Evolutionary conservation across 2,888 invertebrate genomes (phyloP), one percentile per base, ranked within the genome.

Genomic region (Epinotia bilunana): DNA sequence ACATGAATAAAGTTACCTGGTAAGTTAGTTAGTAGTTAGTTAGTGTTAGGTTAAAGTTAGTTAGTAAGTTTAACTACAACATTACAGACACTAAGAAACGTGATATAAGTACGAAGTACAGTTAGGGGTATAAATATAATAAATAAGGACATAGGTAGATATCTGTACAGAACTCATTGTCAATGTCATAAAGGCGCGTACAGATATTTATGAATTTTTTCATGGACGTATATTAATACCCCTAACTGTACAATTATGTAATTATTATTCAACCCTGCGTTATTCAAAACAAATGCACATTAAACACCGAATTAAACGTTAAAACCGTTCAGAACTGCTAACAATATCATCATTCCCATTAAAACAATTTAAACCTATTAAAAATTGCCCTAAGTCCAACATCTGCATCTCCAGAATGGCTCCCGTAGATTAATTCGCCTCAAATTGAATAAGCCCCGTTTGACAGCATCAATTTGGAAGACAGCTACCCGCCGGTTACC

Each of bases 401-500:
- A 73, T 74, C 70, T 60, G 64, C 65, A 72, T 71, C 61, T 75
- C 57, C 68, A 72, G 79, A 75, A 79, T 65, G 85, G 85, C 84
- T 81, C 81, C 77, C 79, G 82, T 89, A 91, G 92, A 93, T 93
- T 93, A 92, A 93, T 93, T 91, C 89, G 87, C 91, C 88, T 78
- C 87, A 92, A 92, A 93, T 93, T 91, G 91, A 88, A 91, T 91
- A 80, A 89, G 83, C 85, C 85, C 89, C 86, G 89, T 92, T 92
- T 93, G 94, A 93, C 93, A 93, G 91, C 91, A 83, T 92, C 93
- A 93, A 93, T 94, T 93, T 92, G 90, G 90, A 85, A 87, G 83
- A 77, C 93, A 87, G 86, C 92, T 91, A 88, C 86, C 83, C 62
- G 79, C 81, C 83, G 79, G 81, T 84, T 83, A 87, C 91, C 91